Percentiles rank a stretch among this genome's conserved stretches.
These are phyloP conservation scores for Synanthedon vespiformis DNA, from an alignment of 2,888 invertebrate species.

Conservation along the genomic window DNA sequence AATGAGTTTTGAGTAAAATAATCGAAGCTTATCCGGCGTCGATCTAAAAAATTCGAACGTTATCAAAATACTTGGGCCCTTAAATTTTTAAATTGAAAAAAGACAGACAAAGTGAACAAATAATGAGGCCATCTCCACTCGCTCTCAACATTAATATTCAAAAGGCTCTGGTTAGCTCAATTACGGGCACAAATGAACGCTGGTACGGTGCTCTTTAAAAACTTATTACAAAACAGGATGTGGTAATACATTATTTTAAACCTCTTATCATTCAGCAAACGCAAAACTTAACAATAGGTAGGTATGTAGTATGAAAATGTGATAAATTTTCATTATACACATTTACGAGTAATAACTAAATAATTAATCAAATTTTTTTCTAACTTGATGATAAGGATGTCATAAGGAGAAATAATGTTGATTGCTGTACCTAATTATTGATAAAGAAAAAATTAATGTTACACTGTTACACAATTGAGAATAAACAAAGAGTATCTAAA, in stretches of 20 bases:
- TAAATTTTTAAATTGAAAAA: not conserved
- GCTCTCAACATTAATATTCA: slow-evolving; percentile 11
- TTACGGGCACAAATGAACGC: slow-evolving; percentile 9
- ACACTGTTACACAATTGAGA: too few relatives aligned
- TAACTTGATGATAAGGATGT: too few relatives aligned
- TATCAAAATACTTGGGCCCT: slow-evolving; percentile 30
- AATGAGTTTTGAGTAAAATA: not conserved
- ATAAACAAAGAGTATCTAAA: too few relatives aligned
- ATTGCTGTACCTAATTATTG: too few relatives aligned
- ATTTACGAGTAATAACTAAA: too few relatives aligned
- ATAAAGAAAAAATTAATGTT: too few relatives aligned
- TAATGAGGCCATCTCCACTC: slow-evolving; percentile 2
- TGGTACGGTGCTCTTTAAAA: slow-evolving; percentile 6
- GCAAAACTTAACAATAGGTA: too few relatives aligned
- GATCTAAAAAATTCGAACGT: slow-evolving; percentile 24
- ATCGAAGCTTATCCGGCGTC: slow-evolving; percentile 35
- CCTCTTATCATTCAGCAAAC: not conserved
- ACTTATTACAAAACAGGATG: slow-evolving; percentile 4
- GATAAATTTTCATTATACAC: too few relatives aligned
- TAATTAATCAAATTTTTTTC: too few relatives aligned
- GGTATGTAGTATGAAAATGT: too few relatives aligned
- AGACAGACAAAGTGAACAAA: not conserved
- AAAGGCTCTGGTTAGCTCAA: slow-evolving; percentile 12
- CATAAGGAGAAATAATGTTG: too few relatives aligned
- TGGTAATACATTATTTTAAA: not conserved